Conservation (phyloP, 2,113 vertebrate species). For the Egretta garzetta region DNA sequence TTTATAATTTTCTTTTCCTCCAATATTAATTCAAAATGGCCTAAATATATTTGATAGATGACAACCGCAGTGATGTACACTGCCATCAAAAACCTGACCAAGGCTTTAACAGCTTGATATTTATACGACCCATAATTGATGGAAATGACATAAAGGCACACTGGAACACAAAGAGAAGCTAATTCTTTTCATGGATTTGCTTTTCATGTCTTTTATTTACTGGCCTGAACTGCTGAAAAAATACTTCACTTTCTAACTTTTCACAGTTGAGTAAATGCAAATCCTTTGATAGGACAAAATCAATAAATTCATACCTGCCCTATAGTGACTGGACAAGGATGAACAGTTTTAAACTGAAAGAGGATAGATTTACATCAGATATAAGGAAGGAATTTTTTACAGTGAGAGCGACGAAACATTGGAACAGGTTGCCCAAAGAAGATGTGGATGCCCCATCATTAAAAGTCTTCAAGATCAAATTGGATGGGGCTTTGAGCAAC, state of each 20-base stretch:
- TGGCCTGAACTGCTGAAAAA: not conserved
- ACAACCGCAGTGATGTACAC: not conserved
- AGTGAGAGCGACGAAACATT: not conserved
- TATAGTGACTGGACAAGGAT: not conserved
- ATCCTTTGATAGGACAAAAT: not conserved
- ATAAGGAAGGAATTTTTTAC: not conserved
- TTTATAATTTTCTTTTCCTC: not conserved
- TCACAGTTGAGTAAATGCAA: not conserved
- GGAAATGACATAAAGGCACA: not conserved
- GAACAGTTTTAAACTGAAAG: not conserved
- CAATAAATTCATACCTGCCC: not conserved
- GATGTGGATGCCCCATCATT: rapidly evolving
- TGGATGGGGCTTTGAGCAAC: not conserved
- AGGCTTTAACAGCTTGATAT: not conserved
- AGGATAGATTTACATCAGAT: not conserved
- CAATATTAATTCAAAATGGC: not conserved
- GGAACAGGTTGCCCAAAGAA: not conserved
- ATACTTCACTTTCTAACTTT: not conserved
- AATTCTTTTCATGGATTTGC: not conserved
- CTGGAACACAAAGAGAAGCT: rapidly evolving
- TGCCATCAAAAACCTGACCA: not conserved
- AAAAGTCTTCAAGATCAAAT: not conserved
- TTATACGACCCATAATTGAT: not conserved
- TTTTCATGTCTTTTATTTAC: not conserved
- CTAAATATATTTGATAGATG: not conserved